Percentiles rank a stretch among this genome's conserved stretches.
phyloP scores from a whole-genome alignment of 2,113 vertebrate species.

The Sporophila hypoxantha region DNA sequence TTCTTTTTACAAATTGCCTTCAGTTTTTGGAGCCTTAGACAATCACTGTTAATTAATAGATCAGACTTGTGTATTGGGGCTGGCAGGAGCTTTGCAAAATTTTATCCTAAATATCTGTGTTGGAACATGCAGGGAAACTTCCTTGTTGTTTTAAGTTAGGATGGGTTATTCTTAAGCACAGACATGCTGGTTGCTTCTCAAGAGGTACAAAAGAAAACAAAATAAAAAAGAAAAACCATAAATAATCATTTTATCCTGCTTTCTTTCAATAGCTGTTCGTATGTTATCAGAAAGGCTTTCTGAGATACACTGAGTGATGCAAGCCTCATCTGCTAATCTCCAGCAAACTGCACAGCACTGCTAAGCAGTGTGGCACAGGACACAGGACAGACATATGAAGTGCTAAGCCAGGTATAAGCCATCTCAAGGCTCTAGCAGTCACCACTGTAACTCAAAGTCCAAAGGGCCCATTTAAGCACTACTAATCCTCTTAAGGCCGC shows the following conservation, averaged over 20 bases:
- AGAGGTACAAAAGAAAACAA: neutral
- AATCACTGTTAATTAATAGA: neutral
- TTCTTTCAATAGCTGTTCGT: neutral
- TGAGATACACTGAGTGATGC: neutral
- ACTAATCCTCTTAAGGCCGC: neutral
- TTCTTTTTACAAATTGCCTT: neutral
- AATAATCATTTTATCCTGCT: neutral
- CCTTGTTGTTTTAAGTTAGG: neutral
- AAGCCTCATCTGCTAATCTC: neutral
- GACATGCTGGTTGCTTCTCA: neutral
- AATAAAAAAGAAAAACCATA: neutral
- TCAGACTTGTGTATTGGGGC: neutral
- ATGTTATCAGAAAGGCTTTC: neutral
- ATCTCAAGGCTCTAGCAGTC: slow-evolving; percentile 13
- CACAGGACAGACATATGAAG: neutral
- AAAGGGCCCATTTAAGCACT: neutral
- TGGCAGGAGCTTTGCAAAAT: neutral
- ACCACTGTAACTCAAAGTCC: neutral
- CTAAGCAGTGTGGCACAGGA: neutral
- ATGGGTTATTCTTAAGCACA: neutral
- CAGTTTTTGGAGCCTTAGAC: neutral
- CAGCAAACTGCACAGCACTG: neutral
- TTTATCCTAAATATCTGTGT: neutral
- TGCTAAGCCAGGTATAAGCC: slow-evolving; percentile 34
- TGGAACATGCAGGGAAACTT: neutral